These are phyloP conservation scores for Agriopis aurantiaria DNA, from an alignment of 2,888 invertebrate genomes.

Conservation along the genomic window DNA sequence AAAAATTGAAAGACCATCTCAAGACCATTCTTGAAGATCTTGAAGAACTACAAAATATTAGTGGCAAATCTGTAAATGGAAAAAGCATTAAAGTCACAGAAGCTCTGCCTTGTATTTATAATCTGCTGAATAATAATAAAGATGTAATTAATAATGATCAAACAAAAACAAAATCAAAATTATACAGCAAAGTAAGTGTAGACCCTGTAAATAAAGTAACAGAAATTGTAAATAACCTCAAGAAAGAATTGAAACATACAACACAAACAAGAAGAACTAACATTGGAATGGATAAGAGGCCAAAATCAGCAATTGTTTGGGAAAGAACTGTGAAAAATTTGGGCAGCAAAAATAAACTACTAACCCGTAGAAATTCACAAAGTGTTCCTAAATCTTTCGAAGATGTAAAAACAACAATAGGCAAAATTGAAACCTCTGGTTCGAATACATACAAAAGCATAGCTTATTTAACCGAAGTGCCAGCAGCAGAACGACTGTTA, in stretches of 20 bases:
- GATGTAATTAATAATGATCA: not conserved
- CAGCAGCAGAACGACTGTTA: constrained; percentile 60
- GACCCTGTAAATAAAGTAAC: constrained; percentile 56
- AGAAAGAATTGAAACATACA: constrained; percentile 56
- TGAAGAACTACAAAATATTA: constrained; percentile 66
- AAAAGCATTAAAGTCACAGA: constrained; percentile 63
- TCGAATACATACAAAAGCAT: constrained; percentile 64
- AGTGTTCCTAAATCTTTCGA: constrained; percentile 55
- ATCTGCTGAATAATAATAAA: constrained; percentile 53
- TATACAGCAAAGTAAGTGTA: constrained; percentile 1
- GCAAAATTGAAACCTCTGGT: constrained; percentile 55
- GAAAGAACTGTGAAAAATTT: constrained; percentile 70
- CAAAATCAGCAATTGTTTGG: constrained; percentile 73
- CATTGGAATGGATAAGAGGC: constrained; percentile 46
- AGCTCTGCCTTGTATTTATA: constrained; percentile 74
- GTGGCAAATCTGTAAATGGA: constrained; percentile 50
- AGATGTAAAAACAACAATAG: constrained; percentile 60
- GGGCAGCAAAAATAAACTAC: constrained; percentile 47
- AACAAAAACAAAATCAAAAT: not conserved
- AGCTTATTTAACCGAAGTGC: constrained; percentile 56
- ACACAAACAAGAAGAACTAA: constrained; percentile 56
- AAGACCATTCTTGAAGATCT: constrained; percentile 73
- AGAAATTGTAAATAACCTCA: constrained; percentile 62
- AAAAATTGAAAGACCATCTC: constrained; percentile 72
- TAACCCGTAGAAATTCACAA: constrained; percentile 56